Evolutionary conservation across 2,113 vertebrate genomes (phyloP), one percentile per base, ranked within the genome.

Genomic region (Pagrus major): DNA sequence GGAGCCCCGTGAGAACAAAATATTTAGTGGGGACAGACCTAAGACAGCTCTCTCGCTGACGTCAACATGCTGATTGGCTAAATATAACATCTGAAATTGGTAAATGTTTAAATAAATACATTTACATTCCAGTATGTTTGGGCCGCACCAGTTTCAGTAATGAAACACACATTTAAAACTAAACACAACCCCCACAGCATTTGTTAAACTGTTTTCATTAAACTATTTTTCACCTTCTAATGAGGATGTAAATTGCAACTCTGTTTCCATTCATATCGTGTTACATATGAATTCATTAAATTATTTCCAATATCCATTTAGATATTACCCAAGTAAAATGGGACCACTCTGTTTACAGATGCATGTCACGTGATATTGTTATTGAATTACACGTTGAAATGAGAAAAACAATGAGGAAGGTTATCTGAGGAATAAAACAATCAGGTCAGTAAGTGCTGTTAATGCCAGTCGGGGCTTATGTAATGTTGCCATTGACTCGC

Each of bases 91-190:
- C 21, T 41, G 37, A 73, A 73, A 80, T 59, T 64, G 68, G 51
- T 84, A 81, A 65, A 65, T 55, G n/a, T 61, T 79, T 25, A 72
- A 60, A 64, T 66, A 6, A 78, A 49, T n/a, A n/a, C n/a, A 44
- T 27, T 76, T 71, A 25, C 23, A 68, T 49, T 56, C 21, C 10
- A 63, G 9, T 69, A 51, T 79, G 27, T 63, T 80, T 44, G 14
- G 10, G 4, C 16, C 20, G 21, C 41, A 75, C 10, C 15, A 60
- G 56, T 73, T 86, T 65, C 33, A 74, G 37, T 64, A 54, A 61
- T 66, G 25, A 25, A 41, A 78, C 25, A 52, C 59, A 61, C 9
- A 77, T 56, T 68, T n/a, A 60, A 47, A 68, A 64, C 27, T 21
- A 31, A 79, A 41, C 31, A 5, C 56, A 76, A 12, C 47, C 4